These are phyloP conservation scores for Chloroceryle amazona DNA, from an alignment of 2,797 vertebrate species.

Conservation along the genomic window DNA sequence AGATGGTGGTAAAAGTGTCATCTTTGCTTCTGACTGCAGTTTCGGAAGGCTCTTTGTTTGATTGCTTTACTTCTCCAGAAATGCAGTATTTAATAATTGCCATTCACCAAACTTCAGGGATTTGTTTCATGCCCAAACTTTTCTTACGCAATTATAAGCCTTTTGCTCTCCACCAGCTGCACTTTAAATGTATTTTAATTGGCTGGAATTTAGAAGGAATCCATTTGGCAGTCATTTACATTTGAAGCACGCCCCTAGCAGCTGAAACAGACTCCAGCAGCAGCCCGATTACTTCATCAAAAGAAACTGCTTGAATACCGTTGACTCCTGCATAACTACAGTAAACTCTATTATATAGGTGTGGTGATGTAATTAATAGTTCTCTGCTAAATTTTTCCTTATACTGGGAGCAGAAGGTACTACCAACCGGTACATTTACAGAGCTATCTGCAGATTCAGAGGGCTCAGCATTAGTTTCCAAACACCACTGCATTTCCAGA, in stretches of 20 bases:
- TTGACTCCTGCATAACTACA: conserved; percentile 77
- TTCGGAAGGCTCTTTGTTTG: conserved; percentile 58
- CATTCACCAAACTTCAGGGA: conserved; percentile 68
- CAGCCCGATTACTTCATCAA: conserved; percentile 81
- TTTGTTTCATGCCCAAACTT: conserved; percentile 73
- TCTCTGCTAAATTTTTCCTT: conserved; percentile 70
- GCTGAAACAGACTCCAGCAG: conserved; percentile 85
- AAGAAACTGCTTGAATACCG: conserved; percentile 77
- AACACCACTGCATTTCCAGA: conserved; percentile 38
- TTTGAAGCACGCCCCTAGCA: conserved; percentile 88
- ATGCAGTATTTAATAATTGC: conserved; percentile 67
- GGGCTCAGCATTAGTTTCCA: conserved; percentile 9
- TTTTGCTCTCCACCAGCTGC: conserved; percentile 80
- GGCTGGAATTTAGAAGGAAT: conserved; percentile 85
- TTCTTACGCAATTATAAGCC: conserved; percentile 60
- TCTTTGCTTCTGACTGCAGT: conserved; percentile 64
- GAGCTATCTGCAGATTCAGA: background rate
- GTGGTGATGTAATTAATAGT: conserved; percentile 76
- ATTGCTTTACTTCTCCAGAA: conserved; percentile 54
- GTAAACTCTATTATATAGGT: conserved; percentile 67
- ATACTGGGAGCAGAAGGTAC: conserved; percentile 4
- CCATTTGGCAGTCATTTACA: conserved; percentile 89
- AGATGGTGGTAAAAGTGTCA: conserved; percentile 79
- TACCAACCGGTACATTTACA: background rate
- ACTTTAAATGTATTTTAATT: conserved; percentile 86